Evolutionary conservation across 2,113 vertebrate genomes (phyloP).

Genomic region (Atlantisia rogersi): DNA sequence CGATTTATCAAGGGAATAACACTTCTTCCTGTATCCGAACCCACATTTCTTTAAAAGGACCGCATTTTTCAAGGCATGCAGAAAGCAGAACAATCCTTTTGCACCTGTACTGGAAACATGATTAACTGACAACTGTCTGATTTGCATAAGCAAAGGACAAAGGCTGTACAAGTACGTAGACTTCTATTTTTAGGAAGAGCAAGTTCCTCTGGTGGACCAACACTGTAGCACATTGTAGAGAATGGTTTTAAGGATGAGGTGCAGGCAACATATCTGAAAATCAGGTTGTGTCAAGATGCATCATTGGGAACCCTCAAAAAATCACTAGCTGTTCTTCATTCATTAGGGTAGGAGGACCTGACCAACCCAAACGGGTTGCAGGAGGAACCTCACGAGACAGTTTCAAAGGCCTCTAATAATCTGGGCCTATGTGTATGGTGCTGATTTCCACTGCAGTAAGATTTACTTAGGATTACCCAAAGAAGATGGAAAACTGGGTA

Average conservation of each 20-base stretch:
- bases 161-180: not conserved
- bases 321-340: not conserved
- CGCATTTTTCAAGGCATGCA: not conserved
- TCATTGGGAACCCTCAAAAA: not conserved
- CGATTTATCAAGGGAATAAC: not conserved
- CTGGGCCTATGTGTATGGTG: not conserved
- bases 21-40: not conserved
- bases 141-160: slow-evolving; percentile 21
- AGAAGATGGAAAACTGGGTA: slow-evolving; percentile 64
- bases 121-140: not conserved
- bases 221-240: not conserved
- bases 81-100: not conserved
- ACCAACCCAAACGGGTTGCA: not conserved
- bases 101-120: not conserved
- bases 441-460: slow-evolving; percentile 43
- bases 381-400: not conserved
- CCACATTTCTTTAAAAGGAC: not conserved
- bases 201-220: not conserved
- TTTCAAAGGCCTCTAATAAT: slow-evolving; percentile 51
- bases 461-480: slow-evolving; percentile 67
- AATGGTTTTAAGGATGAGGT: not conserved
- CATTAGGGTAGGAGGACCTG: not conserved
- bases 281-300: not conserved
- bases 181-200: not conserved
- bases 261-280: not conserved